phyloP scores from a whole-genome alignment of 1,140 invertebrate genomes.

The Drosophila bipectinata region DNA sequence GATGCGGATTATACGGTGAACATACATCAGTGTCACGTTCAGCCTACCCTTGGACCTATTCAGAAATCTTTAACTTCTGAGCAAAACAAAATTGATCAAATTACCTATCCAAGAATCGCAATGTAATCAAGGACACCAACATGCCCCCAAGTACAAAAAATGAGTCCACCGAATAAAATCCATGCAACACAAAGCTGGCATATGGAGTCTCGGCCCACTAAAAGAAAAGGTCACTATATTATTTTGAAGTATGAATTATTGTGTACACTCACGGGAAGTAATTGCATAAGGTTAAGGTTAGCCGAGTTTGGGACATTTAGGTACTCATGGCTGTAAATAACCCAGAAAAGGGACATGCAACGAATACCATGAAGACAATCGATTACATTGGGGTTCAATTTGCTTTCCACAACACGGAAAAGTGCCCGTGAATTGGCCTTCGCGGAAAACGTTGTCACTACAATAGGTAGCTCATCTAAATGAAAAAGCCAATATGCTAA shows the following conservation, averaged over 20 bases:
- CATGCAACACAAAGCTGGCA: constrained; percentile 85
- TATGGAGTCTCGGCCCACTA: constrained; percentile 83
- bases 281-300: constrained; percentile 48
- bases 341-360: constrained; percentile 87
- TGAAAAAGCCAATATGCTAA: background rate
- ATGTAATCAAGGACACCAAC: constrained; percentile 86
- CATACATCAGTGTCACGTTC: constrained; percentile 63
- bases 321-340: constrained; percentile 86
- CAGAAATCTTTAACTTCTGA: background rate
- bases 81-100: background rate
- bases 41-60: constrained; percentile 44
- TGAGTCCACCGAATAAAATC: constrained; percentile 87
- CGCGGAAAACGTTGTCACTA: constrained; percentile 47
- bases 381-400: constrained; percentile 56
- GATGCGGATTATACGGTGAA: constrained; percentile 56
- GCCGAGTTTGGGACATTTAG: constrained; percentile 44
- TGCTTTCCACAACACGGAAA: constrained; percentile 23
- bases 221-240: background rate
- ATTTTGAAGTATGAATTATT: background rate
- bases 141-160: constrained; percentile 89
- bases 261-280: background rate
- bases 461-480: constrained; percentile 27
- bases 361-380: constrained; percentile 86
- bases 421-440: constrained; percentile 39
- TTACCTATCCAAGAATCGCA: constrained; percentile 87